These are phyloP conservation scores for Charanyca ferruginea DNA, from an alignment of 2,888 invertebrate species.

Conservation along the genomic window DNA sequence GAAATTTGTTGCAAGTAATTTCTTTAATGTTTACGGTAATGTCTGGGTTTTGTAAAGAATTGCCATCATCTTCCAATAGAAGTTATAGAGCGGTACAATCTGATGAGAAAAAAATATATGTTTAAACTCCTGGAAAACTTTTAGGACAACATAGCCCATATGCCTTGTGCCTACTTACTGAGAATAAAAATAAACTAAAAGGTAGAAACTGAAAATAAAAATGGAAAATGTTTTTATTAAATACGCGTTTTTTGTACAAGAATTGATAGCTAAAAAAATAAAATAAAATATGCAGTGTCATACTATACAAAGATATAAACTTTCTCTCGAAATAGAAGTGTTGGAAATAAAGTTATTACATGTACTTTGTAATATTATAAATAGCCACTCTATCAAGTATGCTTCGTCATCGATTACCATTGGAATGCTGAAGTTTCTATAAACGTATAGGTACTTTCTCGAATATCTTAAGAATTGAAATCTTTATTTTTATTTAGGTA, in stretches of 20 bases:
- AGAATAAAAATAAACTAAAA: not conserved
- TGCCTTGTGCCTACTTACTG: not conserved
- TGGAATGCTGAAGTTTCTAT: conserved; percentile 42
- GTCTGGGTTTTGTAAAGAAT: not conserved
- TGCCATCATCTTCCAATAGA: not conserved
- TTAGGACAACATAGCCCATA: not conserved
- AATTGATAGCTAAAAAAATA: conserved; percentile 3
- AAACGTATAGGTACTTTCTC: conserved; percentile 50
- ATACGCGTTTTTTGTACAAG: not conserved
- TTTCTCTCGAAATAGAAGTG: conserved; percentile 46
- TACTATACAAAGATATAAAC: conserved; percentile 28
- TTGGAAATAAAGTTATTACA: conserved; percentile 45
- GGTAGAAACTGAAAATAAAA: not conserved
- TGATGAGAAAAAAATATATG: not conserved
- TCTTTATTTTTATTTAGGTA: conserved; percentile 1
- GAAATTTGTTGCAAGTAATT: conserved; percentile 8
- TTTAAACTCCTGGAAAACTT: not conserved
- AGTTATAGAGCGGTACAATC: too few relatives aligned
- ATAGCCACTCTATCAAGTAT: conserved; percentile 52
- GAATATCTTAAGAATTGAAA: conserved; percentile 20
- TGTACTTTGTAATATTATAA: conserved; percentile 53
- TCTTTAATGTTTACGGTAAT: conserved; percentile 16
- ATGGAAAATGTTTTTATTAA: not conserved
- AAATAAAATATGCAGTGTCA: conserved; percentile 39
- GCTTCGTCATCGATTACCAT: conserved; percentile 74